These are phyloP conservation scores for Acanthurus tractus DNA, from an alignment of 2,797 vertebrate species.

Conservation along the genomic window DNA sequence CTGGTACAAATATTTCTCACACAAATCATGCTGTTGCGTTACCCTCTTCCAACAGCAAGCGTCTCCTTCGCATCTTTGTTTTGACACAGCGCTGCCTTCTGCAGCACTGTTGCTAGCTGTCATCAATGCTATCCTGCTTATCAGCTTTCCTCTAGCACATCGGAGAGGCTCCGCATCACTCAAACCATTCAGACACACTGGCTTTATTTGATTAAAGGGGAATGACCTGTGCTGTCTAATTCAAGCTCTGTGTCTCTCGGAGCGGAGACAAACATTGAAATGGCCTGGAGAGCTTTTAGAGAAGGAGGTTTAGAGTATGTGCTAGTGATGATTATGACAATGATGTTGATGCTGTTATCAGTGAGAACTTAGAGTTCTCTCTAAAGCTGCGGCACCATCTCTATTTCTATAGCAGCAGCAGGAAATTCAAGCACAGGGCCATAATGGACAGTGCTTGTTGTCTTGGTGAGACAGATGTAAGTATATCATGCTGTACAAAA, in stretches of 20 bases:
- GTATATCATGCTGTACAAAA: slow-evolving; percentile 31
- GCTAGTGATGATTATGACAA: slow-evolving; percentile 39
- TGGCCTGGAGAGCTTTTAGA: slow-evolving; percentile 41
- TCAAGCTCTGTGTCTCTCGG: slow-evolving; percentile 45
- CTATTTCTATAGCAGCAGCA: slow-evolving; percentile 27
- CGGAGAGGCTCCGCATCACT: slow-evolving; percentile 46
- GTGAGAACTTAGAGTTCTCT: slow-evolving; percentile 40
- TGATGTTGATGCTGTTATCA: slow-evolving; percentile 44
- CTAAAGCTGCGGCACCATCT: slow-evolving; percentile 23
- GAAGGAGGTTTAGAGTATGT: slow-evolving; percentile 33
- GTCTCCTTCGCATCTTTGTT: slow-evolving; percentile 37
- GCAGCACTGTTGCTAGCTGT: slow-evolving; percentile 54
- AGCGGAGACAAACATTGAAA: slow-evolving; percentile 34
- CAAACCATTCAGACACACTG: slow-evolving; percentile 54
- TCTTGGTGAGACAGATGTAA: slow-evolving; percentile 21
- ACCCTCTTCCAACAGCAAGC: slow-evolving; percentile 29
- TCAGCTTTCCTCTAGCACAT: slow-evolving; percentile 57
- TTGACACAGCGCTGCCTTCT: slow-evolving; percentile 55
- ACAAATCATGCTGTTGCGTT: slow-evolving; percentile 45
- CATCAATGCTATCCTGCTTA: slow-evolving; percentile 55
- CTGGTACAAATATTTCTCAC: slow-evolving; percentile 54
- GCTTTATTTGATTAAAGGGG: slow-evolving; percentile 65
- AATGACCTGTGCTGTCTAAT: slow-evolving; percentile 56
- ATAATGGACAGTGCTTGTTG: slow-evolving; percentile 7
- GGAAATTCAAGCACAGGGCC: slow-evolving; percentile 16